Base-by-base conservation (phyloP, 1,140 invertebrate species). In the Tribolium castaneum region DNA sequence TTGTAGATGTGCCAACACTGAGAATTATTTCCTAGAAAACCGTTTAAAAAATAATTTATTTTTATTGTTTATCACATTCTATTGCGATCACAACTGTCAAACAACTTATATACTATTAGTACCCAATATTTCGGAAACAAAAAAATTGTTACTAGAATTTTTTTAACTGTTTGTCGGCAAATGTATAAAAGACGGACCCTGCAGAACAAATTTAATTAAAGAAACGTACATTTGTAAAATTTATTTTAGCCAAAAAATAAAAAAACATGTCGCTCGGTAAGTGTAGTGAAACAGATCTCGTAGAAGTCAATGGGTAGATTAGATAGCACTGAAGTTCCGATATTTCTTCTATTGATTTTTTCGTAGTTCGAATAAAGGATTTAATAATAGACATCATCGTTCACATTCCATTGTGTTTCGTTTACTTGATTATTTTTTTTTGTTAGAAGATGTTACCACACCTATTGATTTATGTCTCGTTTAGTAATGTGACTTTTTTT, bases 401-500 rank as follows among this genome's bases (percentile, higher is more conserved):
- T 51, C 12, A 52, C 10, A 49, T 51, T 72, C 34, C 22, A 16
- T 59, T 75, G 30, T 75, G 25, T 75, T 75, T 59, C 6, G 12
- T 59, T 66, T 16, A 34, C 6, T 66, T 25, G 54, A 9, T 9
- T 66, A 25, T 66, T 66, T 35, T 66, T 35, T 66, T 66, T 66
- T 39, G 9, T 34, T 59, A 59, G 9, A 66, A 66, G 59, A 66
- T 66, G 59, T 66, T 59, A 66, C 39, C n/a, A 45, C 59, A 66
- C 14, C 7, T 59, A 14, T 34, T 66, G 59, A 66, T 66, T 35
- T 66, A 45, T 45, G 30, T 66, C 59, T 66, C 9, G 16, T 59
- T 59, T 66, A 66, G 59, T 66, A 66, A 66, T 66, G 59, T 66
- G 30, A 62, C 56, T 80, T 80, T 79, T 82, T 81, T 83, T 72